phyloP scores from a whole-genome alignment of 2,888 invertebrate genomes.

The Trichacis sp. region DNA sequence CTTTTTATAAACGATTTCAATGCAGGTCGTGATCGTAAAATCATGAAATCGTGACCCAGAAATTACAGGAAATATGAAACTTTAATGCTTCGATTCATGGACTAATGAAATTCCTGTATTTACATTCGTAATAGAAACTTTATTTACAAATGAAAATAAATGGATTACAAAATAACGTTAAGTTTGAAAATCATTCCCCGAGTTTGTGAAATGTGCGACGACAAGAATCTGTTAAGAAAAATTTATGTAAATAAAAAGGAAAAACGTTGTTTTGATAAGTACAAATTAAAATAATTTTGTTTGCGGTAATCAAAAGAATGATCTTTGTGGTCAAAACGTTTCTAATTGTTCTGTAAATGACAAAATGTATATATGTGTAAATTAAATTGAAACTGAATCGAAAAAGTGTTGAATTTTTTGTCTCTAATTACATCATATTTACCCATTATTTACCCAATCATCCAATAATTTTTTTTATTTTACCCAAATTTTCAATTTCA shows the following conservation, averaged over 20 bases:
- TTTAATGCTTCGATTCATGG: not conserved
- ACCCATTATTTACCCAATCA: too few species aligned
- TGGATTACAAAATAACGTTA: not conserved
- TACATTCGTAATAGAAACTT: too few species aligned
- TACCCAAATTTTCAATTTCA: too few species aligned
- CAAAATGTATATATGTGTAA: slow-evolving; percentile 8
- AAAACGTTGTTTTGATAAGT: not conserved
- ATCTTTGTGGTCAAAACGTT: not conserved
- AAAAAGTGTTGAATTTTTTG: not conserved
- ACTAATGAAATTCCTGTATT: not conserved
- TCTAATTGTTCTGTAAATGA: slow-evolving; percentile 1
- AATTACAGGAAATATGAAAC: not conserved
- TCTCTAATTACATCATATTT: too few species aligned
- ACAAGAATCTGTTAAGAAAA: not conserved
- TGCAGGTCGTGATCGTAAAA: too few species aligned
- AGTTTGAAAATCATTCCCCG: not conserved
- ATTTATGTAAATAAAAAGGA: not conserved
- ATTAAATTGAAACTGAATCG: slow-evolving; percentile 7
- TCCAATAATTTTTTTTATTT: too few species aligned
- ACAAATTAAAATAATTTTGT: not conserved
- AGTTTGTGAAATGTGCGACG: not conserved
- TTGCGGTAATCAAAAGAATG: not conserved
- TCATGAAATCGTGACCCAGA: too few species aligned
- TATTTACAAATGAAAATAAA: not conserved
- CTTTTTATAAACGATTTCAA: too few species aligned